phyloP scores from a whole-genome alignment of 2,888 invertebrate genomes.

The Helicoverpa assulta region DNA sequence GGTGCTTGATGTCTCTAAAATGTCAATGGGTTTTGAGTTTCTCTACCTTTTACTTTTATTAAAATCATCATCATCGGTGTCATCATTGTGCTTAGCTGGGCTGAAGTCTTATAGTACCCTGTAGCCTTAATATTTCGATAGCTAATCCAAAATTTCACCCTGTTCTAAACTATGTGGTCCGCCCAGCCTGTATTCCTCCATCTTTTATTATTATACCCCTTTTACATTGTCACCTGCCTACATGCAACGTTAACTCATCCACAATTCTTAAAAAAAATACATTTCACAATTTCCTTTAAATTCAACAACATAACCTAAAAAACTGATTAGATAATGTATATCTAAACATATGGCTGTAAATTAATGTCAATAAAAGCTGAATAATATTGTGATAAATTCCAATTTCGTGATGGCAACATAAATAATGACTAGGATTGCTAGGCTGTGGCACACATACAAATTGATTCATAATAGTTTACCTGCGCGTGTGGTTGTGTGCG shows the following conservation, averaged over 20 bases:
- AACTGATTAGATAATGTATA: conserved; percentile 19
- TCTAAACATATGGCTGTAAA: conserved; percentile 24
- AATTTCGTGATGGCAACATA: conserved; percentile 35
- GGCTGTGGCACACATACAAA: conserved; percentile 26
- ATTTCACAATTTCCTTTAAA: not conserved
- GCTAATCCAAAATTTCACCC: no score
- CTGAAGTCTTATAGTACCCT: no score
- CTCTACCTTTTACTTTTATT: no score
- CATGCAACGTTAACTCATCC: not conserved
- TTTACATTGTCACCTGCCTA: no score
- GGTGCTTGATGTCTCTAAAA: no score
- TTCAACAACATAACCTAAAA: conserved; percentile 21
- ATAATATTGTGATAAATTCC: conserved; percentile 31
- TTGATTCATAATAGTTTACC: conserved; percentile 24
- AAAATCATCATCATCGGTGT: no score
- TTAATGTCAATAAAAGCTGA: conserved; percentile 10
- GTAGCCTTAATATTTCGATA: no score
- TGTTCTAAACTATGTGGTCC: no score
- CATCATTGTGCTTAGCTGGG: no score
- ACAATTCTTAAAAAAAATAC: not conserved
- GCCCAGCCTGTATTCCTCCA: no score
- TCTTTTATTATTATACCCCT: no score
- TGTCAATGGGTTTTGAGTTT: no score
- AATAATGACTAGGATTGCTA: conserved; percentile 15
- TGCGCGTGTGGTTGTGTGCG: conserved; percentile 26